A percentile compares a stretch with the other conserved stretches of the same genome.
Evolutionary conservation across 2,113 vertebrate species (phyloP).

Genomic region (Nicator chloris): DNA sequence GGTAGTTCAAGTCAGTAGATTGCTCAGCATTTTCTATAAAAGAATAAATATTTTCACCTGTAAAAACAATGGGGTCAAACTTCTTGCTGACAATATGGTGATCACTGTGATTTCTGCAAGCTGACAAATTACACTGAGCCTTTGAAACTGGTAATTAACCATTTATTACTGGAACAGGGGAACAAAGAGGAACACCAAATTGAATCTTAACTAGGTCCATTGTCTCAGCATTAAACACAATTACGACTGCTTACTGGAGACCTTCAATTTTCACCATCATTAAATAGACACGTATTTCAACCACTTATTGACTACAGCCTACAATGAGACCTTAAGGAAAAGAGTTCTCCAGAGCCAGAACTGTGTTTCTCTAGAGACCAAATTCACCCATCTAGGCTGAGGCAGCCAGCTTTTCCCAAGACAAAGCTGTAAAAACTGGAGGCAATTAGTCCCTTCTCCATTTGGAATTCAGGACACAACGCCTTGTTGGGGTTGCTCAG

Average conservation of each 20-base stretch:
- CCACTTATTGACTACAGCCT: not conserved
- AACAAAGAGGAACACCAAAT: slow-evolving; percentile 11
- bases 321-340: not conserved
- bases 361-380: not conserved
- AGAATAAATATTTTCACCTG: not conserved
- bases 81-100: not conserved
- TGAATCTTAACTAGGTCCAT: slow-evolving; percentile 24
- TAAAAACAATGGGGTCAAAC: not conserved
- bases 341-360: not conserved
- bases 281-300: slow-evolving; percentile 4
- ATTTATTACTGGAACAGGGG: not conserved
- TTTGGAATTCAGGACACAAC: not conserved
- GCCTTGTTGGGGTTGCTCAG: not conserved
- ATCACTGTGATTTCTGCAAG: not conserved
- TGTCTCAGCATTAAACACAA: slow-evolving; percentile 9
- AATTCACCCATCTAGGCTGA: not conserved
- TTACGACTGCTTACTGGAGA: not conserved
- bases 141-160: slow-evolving; percentile 16
- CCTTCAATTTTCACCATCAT: slow-evolving; percentile 28
- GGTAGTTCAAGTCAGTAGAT: not conserved
- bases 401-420: not conserved
- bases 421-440: not conserved
- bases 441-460: not conserved
- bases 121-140: not conserved
- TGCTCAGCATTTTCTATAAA: not conserved